A percentile compares a stretch with the other conserved stretches of the same genome.
Evolutionary conservation across 1,140 invertebrate genomes (phyloP).

Genomic region (Pinna nobilis): DNA sequence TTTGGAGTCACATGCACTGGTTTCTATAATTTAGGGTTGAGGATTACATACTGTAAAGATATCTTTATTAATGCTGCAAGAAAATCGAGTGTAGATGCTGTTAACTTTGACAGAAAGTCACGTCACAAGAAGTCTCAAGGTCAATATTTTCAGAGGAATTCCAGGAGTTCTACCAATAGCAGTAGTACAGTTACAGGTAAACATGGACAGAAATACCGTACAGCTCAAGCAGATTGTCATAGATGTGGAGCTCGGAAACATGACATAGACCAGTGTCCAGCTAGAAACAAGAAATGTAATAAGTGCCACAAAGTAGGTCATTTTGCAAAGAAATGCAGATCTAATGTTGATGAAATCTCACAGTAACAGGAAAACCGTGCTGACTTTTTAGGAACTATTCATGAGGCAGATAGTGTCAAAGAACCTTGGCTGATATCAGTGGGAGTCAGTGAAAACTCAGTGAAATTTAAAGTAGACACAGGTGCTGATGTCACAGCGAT

Average conservation of each 20-base stretch:
- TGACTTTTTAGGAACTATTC: slow-evolving; percentile 23
- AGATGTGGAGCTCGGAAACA: slow-evolving; percentile 16
- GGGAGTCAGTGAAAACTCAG: neutral
- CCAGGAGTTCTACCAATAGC: neutral
- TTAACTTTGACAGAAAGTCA: no score
- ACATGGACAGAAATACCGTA: neutral
- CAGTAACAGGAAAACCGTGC: neutral
- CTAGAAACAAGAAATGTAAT: neutral
- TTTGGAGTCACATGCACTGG: no score
- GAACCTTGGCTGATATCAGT: neutral
- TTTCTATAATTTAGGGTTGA: no score
- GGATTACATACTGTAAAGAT: no score
- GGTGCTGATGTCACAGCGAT: slow-evolving; percentile 40
- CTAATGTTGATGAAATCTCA: neutral
- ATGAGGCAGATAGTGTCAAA: no score
- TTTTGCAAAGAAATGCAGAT: slow-evolving; percentile 15
- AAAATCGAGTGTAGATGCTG: no score
- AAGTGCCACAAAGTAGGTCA: slow-evolving; percentile 17
- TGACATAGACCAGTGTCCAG: slow-evolving; percentile 4
- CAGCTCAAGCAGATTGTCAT: no score
- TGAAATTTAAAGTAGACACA: slow-evolving; percentile 38
- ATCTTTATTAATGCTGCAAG: no score
- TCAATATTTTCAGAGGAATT: neutral
- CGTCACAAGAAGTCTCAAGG: no score
- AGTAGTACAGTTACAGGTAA: neutral